Percentiles rank a stretch among this genome's conserved stretches.
phyloP scores from a whole-genome alignment of 2,113 vertebrate species.

The Pycnonotus jocosus region DNA sequence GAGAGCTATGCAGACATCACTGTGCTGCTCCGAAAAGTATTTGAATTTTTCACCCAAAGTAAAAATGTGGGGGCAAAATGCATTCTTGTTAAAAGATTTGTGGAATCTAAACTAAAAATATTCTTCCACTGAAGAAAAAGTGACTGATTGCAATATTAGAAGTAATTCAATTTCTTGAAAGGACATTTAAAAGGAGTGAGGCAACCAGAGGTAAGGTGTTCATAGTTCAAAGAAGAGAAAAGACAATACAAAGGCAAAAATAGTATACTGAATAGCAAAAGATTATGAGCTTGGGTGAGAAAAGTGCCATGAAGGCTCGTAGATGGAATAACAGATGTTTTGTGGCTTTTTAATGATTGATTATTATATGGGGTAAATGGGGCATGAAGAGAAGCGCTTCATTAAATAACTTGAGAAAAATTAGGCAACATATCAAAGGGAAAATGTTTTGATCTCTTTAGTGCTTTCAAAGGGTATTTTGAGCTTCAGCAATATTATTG shows the following conservation, averaged over 20 bases:
- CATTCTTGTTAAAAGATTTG: neutral
- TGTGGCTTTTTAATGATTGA: neutral
- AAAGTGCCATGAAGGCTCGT: neutral
- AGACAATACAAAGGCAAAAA: neutral
- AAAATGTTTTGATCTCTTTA: neutral
- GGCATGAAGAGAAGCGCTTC: neutral
- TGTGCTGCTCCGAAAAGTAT: neutral
- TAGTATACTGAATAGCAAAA: neutral
- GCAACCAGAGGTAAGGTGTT: neutral
- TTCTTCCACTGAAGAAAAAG: neutral
- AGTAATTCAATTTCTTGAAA: neutral
- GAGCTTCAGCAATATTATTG: neutral
- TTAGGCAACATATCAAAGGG: neutral
- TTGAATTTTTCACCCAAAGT: neutral
- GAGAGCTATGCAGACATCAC: neutral
- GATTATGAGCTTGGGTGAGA: neutral
- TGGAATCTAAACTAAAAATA: neutral
- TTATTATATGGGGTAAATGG: neutral
- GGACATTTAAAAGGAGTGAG: neutral
- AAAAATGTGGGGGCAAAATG: neutral
- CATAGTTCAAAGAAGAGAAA: neutral
- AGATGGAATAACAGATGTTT: neutral
- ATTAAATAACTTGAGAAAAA: neutral
- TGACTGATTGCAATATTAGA: neutral
- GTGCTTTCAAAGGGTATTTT: neutral